These are phyloP conservation scores for Aurelia sp. DNA, from an alignment of 30 jellyfish, hydroid and myxozoan species.

Conservation along the genomic window DNA sequence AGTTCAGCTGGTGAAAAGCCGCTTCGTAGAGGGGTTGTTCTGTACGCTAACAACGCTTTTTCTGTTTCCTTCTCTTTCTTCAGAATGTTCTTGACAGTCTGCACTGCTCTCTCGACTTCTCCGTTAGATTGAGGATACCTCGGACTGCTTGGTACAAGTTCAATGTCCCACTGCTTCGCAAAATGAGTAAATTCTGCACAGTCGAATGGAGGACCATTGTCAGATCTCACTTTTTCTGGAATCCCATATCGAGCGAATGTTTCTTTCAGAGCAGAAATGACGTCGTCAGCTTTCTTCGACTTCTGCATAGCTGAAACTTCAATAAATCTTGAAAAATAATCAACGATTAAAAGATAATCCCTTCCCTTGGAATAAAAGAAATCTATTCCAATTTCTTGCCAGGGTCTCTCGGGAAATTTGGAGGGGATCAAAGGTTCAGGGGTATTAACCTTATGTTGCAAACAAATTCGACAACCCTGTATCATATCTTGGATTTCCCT, in stretches of 20 bases:
- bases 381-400: constrained; percentile 28
- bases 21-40: too few relatives aligned
- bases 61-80: constrained; percentile 3
- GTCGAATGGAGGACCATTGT: constrained; percentile 14
- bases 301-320: constrained; percentile 48
- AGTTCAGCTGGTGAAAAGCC: too few relatives aligned
- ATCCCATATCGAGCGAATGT: constrained; percentile 23
- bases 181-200: constrained; percentile 27
- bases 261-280: constrained; percentile 18
- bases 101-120: background rate
- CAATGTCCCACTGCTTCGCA: background rate
- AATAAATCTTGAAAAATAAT: constrained; percentile 34
- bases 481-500: background rate
- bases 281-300: background rate
- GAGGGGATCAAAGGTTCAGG: constrained; percentile 32
- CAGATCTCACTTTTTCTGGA: constrained; percentile 29
- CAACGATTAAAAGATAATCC: constrained; percentile 17
- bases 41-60: constrained; percentile 4
- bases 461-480: constrained; percentile 37
- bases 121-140: constrained; percentile 21
- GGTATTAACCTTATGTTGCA: constrained; percentile 18
- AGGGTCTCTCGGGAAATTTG: constrained; percentile 39
- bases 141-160: constrained; percentile 26
- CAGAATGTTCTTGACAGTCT: background rate
- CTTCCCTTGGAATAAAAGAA: constrained; percentile 39